Evolutionary conservation across 2,113 vertebrate genomes (phyloP).

Genomic region (Pseudonaja textilis): DNA sequence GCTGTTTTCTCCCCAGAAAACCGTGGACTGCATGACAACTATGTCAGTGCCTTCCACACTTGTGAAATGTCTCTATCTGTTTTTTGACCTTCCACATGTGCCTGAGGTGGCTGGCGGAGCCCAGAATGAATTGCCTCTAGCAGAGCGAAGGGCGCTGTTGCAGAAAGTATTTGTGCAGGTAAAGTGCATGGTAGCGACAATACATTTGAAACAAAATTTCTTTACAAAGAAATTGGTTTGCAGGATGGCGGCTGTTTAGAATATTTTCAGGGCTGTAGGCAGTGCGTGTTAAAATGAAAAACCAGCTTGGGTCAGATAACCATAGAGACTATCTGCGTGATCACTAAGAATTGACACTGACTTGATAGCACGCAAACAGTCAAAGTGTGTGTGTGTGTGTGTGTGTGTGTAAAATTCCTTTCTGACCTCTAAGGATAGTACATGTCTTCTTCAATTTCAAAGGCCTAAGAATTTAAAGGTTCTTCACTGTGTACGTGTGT

Average conservation of each 20-base stretch:
- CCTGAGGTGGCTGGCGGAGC: slow-evolving; percentile 85
- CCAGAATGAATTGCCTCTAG: slow-evolving; percentile 90
- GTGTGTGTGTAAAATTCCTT: background rate
- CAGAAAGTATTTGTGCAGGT: slow-evolving; percentile 99
- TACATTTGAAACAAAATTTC: background rate
- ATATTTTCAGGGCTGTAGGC: background rate
- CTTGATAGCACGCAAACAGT: background rate
- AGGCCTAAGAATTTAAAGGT: background rate
- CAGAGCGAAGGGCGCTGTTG: slow-evolving; percentile 88
- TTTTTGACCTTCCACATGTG: slow-evolving; percentile 98
- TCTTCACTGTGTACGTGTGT: background rate
- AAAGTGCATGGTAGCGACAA: slow-evolving; percentile 21
- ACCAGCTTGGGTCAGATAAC: background rate
- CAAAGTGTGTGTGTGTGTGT: background rate
- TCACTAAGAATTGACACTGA: background rate
- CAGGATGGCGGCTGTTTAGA: background rate
- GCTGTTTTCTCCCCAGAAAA: slow-evolving; percentile 81
- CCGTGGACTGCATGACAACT: slow-evolving; percentile 99
- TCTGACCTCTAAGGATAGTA: background rate
- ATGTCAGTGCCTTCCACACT: slow-evolving; percentile 99
- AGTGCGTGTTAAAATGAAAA: background rate
- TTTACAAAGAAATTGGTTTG: background rate
- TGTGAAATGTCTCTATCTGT: slow-evolving; percentile 98
- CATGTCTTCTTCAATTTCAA: background rate
- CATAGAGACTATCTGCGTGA: background rate